Evolutionary conservation across 1,140 invertebrate genomes (phyloP).

Genomic region (Zaprionus nigranus): DNA sequence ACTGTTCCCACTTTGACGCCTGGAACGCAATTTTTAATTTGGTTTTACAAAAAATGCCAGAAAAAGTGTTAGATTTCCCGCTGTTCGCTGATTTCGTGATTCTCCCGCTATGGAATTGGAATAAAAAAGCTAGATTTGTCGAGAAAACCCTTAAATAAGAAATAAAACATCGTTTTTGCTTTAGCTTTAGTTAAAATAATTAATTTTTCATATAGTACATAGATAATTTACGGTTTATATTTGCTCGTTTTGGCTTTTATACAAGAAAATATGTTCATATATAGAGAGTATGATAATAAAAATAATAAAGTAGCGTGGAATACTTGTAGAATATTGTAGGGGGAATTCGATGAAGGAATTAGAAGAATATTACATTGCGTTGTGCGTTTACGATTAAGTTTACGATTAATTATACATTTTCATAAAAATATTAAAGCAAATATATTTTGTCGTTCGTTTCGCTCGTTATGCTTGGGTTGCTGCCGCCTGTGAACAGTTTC

Average conservation of each 20-base stretch:
- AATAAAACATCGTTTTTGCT: neutral
- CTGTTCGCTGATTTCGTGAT: no score
- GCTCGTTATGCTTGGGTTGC: constrained; percentile 11
- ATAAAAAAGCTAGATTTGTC: no score
- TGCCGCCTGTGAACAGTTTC: constrained; percentile 58
- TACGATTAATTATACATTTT: constrained; percentile 47
- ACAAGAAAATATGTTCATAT: constrained; percentile 30
- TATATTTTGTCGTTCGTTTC: constrained; percentile 20
- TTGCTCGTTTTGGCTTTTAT: constrained; percentile 45
- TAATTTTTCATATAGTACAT: constrained; percentile 6
- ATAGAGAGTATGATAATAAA: constrained; percentile 20
- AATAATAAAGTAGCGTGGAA: constrained; percentile 32
- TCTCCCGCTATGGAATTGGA: no score
- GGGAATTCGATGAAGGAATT: constrained; percentile 10
- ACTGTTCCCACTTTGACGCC: neutral
- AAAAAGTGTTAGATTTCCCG: no score
- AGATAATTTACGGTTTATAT: constrained; percentile 43
- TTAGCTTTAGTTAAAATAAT: constrained; percentile 7
- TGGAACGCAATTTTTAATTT: no score
- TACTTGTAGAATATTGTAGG: neutral
- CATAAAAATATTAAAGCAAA: constrained; percentile 58
- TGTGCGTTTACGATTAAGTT: constrained; percentile 3
- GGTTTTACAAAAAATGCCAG: no score
- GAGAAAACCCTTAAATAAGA: no score
- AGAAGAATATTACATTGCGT: constrained; percentile 15